These are phyloP conservation scores for Perdita meconis DNA, from an alignment of 2,888 invertebrate species.

Conservation along the genomic window DNA sequence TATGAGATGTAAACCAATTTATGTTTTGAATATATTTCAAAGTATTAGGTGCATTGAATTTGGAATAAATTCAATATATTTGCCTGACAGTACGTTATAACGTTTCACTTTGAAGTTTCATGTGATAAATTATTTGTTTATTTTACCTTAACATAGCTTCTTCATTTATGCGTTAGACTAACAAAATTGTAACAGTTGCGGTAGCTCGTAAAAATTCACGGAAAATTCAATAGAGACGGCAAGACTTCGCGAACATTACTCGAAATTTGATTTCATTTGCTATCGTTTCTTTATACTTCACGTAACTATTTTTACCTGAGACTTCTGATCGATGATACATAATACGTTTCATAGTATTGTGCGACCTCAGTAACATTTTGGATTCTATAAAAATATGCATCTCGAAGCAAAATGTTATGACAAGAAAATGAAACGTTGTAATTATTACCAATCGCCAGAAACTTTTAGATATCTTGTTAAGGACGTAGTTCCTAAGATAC, in stretches of 20 bases:
- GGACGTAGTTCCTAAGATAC: constrained; percentile 47
- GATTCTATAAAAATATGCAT: constrained; percentile 5
- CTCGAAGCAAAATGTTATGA: constrained; percentile 5
- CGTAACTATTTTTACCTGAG: not conserved
- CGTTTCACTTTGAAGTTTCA: not conserved
- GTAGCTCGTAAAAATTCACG: not conserved
- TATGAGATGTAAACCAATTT: constrained; percentile 10
- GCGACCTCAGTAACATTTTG: constrained; percentile 28
- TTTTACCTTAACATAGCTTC: not conserved
- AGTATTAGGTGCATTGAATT: constrained; percentile 25
- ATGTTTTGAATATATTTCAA: constrained; percentile 17
- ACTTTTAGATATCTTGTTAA: constrained; percentile 25
- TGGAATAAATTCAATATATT: constrained; percentile 30
- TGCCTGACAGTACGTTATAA: not conserved
- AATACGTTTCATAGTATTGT: not conserved
- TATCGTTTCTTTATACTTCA: not conserved
- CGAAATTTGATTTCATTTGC: not conserved
- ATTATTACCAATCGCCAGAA: constrained; percentile 24
- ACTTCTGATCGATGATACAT: not conserved
- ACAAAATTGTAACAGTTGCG: not conserved
- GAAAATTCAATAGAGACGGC: not conserved
- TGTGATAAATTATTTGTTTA: not conserved
- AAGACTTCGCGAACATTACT: not conserved
- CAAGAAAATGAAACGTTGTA: constrained; percentile 1
- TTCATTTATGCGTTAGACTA: not conserved